Conservation (phyloP, 1,140 invertebrate species). For the Drosophila serrata region DNA sequence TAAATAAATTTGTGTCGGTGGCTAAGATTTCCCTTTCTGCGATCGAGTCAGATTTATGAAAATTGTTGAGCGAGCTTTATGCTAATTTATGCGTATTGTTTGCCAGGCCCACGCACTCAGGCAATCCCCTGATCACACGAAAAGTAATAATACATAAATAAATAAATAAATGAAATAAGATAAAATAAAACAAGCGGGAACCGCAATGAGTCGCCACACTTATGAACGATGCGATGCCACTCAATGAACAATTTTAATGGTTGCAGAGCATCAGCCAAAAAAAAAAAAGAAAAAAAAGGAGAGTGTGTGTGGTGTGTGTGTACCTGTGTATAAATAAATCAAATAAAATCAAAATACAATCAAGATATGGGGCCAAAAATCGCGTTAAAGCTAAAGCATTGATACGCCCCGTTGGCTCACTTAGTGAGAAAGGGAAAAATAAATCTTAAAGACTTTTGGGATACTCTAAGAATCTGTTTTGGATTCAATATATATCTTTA, state of each 20-base stretch:
- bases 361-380: slow-evolving; percentile 69
- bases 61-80: slow-evolving; percentile 73
- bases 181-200: not conserved
- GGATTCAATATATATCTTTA: not conserved
- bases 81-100: slow-evolving; percentile 75
- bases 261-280: not conserved
- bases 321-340: slow-evolving; percentile 61
- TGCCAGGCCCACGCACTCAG: slow-evolving; percentile 37
- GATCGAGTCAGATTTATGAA: slow-evolving; percentile 66
- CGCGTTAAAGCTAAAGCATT: slow-evolving; percentile 63
- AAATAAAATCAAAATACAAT: slow-evolving; percentile 71
- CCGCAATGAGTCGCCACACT: slow-evolving; percentile 59
- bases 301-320: slow-evolving; percentile 15
- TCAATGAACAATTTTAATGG: slow-evolving; percentile 44
- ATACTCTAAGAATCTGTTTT: not conserved
- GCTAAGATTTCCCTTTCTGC: slow-evolving; percentile 7
- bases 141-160: slow-evolving; percentile 12
- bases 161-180: slow-evolving; percentile 2
- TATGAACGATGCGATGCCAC: slow-evolving; percentile 57
- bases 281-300: too few species aligned
- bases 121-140: not conserved
- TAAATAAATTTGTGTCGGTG: slow-evolving; percentile 41
- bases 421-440: not conserved
- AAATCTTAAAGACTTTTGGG: not conserved
- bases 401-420: slow-evolving; percentile 76